These are phyloP conservation scores for Desmophyllum pertusum DNA, from an alignment of 92 coral and sea anemone genomes.

Conservation along the genomic window DNA sequence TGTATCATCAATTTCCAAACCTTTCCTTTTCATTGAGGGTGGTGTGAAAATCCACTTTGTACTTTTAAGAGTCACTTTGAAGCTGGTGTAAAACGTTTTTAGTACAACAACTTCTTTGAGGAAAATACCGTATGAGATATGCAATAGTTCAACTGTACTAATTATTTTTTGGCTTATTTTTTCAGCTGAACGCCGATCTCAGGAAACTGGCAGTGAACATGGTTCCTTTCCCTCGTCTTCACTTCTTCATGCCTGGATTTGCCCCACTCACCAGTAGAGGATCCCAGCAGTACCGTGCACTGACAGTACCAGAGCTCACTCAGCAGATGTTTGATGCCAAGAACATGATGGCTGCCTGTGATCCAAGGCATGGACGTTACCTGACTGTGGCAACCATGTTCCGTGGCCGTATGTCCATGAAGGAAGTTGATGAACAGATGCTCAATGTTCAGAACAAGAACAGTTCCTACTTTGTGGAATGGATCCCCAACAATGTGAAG, in stretches of 20 bases:
- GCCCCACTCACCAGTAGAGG: constrained; percentile 99
- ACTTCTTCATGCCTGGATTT: constrained; percentile 98
- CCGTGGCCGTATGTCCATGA: constrained; percentile 98
- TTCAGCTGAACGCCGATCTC: constrained; percentile 85
- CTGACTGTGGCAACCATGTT: constrained; percentile 95
- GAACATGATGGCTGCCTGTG: constrained; percentile 99
- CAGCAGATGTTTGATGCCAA: constrained; percentile 97
- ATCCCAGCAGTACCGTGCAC: constrained; percentile 94
- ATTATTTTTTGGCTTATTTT: background rate
- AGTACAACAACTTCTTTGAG: background rate
- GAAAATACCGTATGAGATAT: background rate
- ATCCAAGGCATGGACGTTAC: constrained; percentile 94
- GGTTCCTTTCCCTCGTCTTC: constrained; percentile 99
- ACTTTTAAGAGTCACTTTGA: too few relatives aligned
- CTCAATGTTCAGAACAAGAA: constrained; percentile 91
- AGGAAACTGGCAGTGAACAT: constrained; percentile 94
- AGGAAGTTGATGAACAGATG: constrained; percentile 94
- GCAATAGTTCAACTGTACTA: too few relatives aligned
- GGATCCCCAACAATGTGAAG: constrained; percentile 97
- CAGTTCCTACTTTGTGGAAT: constrained; percentile 93
- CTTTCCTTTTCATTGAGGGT: too few relatives aligned
- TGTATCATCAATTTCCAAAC: too few relatives aligned
- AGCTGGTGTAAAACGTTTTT: too few relatives aligned
- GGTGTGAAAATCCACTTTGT: too few relatives aligned
- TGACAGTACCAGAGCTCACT: constrained; percentile 92